Evolutionary conservation across 2,113 vertebrate genomes (phyloP).

Genomic region (Corythornis madagascariensis): DNA sequence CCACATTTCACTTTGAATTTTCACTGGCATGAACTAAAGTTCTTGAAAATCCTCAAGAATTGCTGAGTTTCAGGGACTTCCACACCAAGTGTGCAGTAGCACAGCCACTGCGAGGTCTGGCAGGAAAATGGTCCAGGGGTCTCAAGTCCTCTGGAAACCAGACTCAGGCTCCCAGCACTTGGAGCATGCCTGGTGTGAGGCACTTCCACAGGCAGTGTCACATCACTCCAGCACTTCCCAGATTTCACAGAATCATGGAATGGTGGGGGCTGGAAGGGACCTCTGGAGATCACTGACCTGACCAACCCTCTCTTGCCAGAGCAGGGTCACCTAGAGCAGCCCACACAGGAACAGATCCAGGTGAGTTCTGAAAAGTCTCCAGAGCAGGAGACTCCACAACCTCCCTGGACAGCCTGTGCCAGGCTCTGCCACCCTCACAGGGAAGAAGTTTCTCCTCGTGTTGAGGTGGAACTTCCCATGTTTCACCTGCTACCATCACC

Average conservation of each 20-base stretch:
- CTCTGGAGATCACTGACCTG: too few relatives aligned
- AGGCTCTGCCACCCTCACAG: too few relatives aligned
- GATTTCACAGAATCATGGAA: neutral
- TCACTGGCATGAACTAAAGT: neutral
- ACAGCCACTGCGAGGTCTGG: accelerated
- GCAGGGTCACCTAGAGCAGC: too few relatives aligned
- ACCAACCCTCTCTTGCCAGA: too few relatives aligned
- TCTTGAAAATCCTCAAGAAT: neutral
- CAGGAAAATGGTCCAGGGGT: accelerated
- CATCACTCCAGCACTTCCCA: neutral
- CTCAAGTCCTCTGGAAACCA: neutral
- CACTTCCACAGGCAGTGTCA: neutral
- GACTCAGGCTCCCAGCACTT: neutral
- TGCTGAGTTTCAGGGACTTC: neutral
- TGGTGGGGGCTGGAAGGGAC: too few relatives aligned
- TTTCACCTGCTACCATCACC: too few relatives aligned
- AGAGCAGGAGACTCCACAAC: too few relatives aligned
- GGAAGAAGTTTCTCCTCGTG: too few relatives aligned
- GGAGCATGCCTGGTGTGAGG: neutral
- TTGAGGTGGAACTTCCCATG: too few relatives aligned
- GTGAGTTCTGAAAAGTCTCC: too few relatives aligned
- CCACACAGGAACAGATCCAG: too few relatives aligned
- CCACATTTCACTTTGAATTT: neutral
- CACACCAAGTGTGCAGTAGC: neutral
- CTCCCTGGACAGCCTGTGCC: too few relatives aligned